These are phyloP conservation scores for Sebastes matsubarae DNA, from an alignment of 2,797 vertebrate genomes.

Conservation along the genomic window DNA sequence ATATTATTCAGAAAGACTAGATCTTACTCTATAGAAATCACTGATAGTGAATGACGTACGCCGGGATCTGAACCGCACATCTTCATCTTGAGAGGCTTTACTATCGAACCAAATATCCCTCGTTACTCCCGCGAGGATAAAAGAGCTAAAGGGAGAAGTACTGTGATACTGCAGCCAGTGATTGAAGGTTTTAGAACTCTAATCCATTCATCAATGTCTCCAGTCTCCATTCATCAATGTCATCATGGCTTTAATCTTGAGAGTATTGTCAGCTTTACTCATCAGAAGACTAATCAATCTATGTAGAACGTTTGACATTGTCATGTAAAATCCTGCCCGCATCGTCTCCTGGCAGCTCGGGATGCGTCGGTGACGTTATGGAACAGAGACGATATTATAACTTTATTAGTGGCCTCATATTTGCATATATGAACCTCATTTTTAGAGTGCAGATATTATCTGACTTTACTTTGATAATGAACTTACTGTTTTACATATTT, in stretches of 20 bases:
- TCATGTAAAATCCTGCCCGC: constrained; percentile 47
- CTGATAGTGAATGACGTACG: not conserved
- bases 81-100: constrained; percentile 30
- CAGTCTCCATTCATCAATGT: constrained; percentile 69
- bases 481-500: too few relatives aligned
- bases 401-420: not conserved
- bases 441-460: not conserved
- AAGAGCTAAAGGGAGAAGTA: constrained; percentile 23
- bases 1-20: not conserved
- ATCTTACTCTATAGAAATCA: not conserved
- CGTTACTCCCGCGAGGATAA: constrained; percentile 19
- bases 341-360: constrained; percentile 17
- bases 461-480: not conserved
- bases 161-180: constrained; percentile 32
- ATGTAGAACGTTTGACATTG: constrained; percentile 56
- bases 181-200: constrained; percentile 64
- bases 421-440: not conserved
- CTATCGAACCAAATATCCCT: constrained; percentile 16
- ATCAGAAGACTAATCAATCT: constrained; percentile 70
- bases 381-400: not conserved
- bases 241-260: constrained; percentile 61
- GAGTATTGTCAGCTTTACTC: constrained; percentile 68
- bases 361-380: not conserved
- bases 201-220: constrained; percentile 69
- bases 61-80: constrained; percentile 8